These are phyloP conservation scores for Ectobius pallidus DNA, from an alignment of 2,888 invertebrate genomes.

Conservation along the genomic window DNA sequence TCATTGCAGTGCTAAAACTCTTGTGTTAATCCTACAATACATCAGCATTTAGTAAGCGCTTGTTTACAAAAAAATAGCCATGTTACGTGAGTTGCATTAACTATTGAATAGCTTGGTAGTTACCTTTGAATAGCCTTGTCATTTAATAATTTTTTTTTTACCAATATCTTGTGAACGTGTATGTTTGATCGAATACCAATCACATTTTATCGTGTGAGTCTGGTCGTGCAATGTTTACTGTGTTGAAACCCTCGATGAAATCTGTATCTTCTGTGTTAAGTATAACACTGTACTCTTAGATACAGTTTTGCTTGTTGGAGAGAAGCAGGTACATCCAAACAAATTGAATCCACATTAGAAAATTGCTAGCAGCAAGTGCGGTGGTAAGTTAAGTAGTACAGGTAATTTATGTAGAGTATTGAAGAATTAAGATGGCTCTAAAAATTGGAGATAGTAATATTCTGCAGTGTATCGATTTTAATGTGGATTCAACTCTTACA, in stretches of 20 bases:
- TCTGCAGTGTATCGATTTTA: too few species aligned
- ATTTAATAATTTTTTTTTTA: not conserved
- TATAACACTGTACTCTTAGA: not conserved
- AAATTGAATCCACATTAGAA: not conserved
- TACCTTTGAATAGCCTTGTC: constrained; percentile 15
- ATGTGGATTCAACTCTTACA: too few species aligned
- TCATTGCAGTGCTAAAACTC: not conserved
- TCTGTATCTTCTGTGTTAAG: not conserved
- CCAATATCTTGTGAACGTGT: constrained; percentile 2
- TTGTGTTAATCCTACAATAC: not conserved
- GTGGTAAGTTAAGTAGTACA: too few species aligned
- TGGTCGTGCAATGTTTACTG: constrained; percentile 10
- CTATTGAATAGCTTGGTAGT: constrained; percentile 20
- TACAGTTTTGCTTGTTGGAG: constrained; percentile 5
- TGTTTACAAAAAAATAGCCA: not conserved
- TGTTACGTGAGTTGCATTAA: constrained; percentile 14
- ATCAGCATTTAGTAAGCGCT: not conserved
- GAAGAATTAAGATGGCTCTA: too few species aligned
- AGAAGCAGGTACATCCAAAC: not conserved
- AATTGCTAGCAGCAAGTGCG: too few species aligned
- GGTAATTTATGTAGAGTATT: too few species aligned
- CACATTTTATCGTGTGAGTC: not conserved
- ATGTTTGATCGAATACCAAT: constrained; percentile 4
- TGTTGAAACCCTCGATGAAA: not conserved
- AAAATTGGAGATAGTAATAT: too few species aligned